These are phyloP conservation scores for Plecturocebus donacophilus DNA, from an alignment of 2,113 vertebrate species.

Conservation along the genomic window DNA sequence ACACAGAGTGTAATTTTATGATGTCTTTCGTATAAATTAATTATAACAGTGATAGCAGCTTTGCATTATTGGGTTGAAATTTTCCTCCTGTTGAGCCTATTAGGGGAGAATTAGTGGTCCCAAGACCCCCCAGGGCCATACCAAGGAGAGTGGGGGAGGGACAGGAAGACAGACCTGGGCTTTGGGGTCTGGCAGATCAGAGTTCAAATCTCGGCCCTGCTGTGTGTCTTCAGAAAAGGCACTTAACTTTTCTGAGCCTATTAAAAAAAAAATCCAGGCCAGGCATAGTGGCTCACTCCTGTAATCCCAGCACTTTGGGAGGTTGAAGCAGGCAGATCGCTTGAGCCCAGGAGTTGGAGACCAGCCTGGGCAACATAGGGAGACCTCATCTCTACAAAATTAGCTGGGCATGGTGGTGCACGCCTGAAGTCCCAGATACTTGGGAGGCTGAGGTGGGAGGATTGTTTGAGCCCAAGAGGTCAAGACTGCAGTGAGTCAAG, in stretches of 20 bases:
- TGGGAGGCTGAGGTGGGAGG: too few relatives aligned
- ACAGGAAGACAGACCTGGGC: background rate
- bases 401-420: too few relatives aligned
- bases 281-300: too few relatives aligned
- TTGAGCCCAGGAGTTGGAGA: too few relatives aligned
- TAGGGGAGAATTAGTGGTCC: constrained; percentile 63
- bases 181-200: background rate
- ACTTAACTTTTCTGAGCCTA: background rate
- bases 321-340: too few relatives aligned
- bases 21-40: constrained; percentile 89
- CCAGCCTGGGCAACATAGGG: too few relatives aligned
- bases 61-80: constrained; percentile 84
- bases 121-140: background rate
- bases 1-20: constrained; percentile 84
- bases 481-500: too few relatives aligned
- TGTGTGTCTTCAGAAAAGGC: background rate
- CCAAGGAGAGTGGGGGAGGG: fast-evolving
- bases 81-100: constrained; percentile 75
- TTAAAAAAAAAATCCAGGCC: background rate
- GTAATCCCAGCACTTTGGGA: too few relatives aligned
- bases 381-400: too few relatives aligned
- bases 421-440: too few relatives aligned
- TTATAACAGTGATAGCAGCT: constrained; percentile 86
- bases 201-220: background rate
- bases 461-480: too few relatives aligned